Evolutionary conservation across 2,797 vertebrate genomes (phyloP).

Genomic region (Anguilla anguilla): DNA sequence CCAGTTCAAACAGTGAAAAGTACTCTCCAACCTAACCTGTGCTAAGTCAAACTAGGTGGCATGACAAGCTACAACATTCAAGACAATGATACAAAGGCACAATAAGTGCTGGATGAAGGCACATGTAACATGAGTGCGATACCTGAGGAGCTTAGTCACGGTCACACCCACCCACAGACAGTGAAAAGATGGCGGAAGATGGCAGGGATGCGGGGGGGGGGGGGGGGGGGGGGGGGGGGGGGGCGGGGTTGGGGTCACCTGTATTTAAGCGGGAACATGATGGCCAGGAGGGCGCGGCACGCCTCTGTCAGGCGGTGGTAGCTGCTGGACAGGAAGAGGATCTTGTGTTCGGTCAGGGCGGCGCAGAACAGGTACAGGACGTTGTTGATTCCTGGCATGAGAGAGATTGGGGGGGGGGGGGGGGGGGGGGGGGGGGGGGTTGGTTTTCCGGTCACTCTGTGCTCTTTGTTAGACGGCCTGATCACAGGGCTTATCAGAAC

Average conservation of each 20-base stretch:
- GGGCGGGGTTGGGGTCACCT: conserved; percentile 80
- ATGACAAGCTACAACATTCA: no score
- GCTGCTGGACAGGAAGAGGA: conserved; percentile 95
- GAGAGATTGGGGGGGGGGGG: background rate
- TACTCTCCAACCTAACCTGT: no score
- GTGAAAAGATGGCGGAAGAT: background rate
- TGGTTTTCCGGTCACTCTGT: background rate
- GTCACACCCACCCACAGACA: background rate
- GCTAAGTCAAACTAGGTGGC: no score
- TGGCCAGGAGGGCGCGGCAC: conserved; percentile 87
- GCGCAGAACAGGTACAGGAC: conserved; percentile 93
- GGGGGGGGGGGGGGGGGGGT: background rate
- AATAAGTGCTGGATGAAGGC: no score
- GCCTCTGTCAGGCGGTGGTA: conserved; percentile 93
- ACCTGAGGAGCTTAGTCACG: background rate
- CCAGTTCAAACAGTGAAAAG: no score
- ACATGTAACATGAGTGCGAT: no score
- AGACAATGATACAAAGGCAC: no score
- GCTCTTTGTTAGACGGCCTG: no score
- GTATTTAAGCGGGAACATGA: conserved; percentile 97
- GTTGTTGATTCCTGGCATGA: conserved; percentile 85
- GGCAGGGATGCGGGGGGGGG: background rate
- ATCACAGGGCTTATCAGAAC: no score
- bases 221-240: no score
- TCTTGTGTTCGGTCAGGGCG: conserved; percentile 94